Evolutionary conservation across 2,113 vertebrate species (phyloP).

Genomic region (Alaudala cheleensis): DNA sequence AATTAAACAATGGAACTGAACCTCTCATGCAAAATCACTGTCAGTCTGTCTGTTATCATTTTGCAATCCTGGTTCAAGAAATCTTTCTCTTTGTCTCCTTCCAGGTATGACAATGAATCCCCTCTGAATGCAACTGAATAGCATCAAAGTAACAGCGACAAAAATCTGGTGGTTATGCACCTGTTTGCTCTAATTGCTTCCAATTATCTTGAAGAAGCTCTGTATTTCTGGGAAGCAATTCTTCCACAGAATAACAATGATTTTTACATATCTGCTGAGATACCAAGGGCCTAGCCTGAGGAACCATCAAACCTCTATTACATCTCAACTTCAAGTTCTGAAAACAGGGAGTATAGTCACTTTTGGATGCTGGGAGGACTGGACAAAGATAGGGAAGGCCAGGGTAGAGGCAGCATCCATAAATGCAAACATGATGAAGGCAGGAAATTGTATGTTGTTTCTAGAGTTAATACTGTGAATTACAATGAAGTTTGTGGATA

Average conservation of each 20-base stretch:
- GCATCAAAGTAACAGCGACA: background rate
- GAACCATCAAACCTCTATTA: background rate
- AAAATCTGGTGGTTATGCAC: background rate
- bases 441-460: background rate
- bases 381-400: background rate
- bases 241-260: background rate
- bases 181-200: background rate
- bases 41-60: background rate
- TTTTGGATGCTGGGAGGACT: background rate
- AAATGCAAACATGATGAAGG: background rate
- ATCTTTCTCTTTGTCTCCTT: background rate
- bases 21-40: slow-evolving; percentile 14
- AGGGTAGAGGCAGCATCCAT: background rate
- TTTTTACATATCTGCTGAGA: background rate
- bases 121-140: background rate
- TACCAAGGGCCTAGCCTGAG: background rate
- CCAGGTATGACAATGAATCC: background rate
- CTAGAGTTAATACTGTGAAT: background rate
- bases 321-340: background rate
- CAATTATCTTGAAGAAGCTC: background rate
- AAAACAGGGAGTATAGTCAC: background rate
- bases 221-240: background rate
- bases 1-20: slow-evolving; percentile 27
- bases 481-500: background rate
- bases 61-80: background rate